These are phyloP conservation scores for Polyodon spathula DNA, from an alignment of 2,113 vertebrate genomes.

Conservation along the genomic window DNA sequence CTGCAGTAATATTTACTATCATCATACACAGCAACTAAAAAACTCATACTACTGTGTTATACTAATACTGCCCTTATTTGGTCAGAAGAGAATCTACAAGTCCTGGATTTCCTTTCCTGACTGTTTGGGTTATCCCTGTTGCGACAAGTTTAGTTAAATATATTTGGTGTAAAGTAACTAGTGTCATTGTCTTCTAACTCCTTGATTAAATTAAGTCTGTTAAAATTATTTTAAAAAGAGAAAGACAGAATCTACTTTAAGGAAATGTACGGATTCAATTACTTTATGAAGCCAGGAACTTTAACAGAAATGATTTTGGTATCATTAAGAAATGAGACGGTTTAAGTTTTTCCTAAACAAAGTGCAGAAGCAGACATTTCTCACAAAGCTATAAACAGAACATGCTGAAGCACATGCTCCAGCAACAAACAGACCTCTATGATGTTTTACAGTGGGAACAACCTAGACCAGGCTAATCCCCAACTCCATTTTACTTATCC, in stretches of 20 bases:
- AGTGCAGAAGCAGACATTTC: neutral
- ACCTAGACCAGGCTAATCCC: neutral
- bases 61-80: slow-evolving; percentile 49
- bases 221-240: neutral
- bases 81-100: no score
- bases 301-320: neutral
- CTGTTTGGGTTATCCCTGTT: neutral
- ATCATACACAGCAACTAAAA: neutral
- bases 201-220: neutral
- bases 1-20: neutral
- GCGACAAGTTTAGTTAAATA: neutral
- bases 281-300: neutral
- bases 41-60: slow-evolving; percentile 23
- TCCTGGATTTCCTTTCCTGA: no score
- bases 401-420: neutral
- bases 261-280: no score
- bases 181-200: neutral
- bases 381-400: slow-evolving; percentile 8
- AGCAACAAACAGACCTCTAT: neutral
- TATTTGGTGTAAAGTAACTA: neutral
- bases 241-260: neutral
- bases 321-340: neutral
- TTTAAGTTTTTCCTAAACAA: neutral
- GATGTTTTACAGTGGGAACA: neutral
- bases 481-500: neutral